Conservation (phyloP, 1,140 invertebrate species). For the Habropoda laboriosa region DNA sequence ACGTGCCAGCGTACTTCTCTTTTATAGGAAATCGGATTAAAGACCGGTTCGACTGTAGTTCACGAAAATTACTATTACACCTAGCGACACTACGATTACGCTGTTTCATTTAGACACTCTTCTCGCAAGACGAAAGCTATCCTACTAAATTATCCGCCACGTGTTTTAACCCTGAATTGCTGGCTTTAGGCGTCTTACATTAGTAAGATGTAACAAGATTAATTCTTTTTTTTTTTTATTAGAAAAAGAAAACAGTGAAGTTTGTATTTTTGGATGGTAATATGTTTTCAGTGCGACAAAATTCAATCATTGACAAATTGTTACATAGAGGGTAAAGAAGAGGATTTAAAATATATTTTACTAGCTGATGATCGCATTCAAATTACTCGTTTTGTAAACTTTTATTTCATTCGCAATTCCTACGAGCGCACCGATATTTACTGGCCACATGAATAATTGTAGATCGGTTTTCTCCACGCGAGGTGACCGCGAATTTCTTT, state of each 20-base stretch:
- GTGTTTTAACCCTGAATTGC: too few species aligned
- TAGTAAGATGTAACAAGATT: too few species aligned
- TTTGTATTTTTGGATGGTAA: too few species aligned
- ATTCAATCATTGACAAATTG: too few species aligned
- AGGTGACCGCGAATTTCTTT: background rate
- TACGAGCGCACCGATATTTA: background rate
- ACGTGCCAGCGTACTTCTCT: constrained; percentile 29
- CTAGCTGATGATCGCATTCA: too few species aligned
- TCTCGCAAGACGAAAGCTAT: background rate
- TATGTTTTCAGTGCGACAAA: too few species aligned
- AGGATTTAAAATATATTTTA: too few species aligned
- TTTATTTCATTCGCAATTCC: background rate
- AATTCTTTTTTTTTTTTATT: too few species aligned
- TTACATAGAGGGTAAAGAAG: too few species aligned
- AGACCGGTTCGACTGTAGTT: background rate
- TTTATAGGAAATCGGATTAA: constrained; percentile 49
- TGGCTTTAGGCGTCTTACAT: too few species aligned
- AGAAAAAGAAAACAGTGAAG: too few species aligned
- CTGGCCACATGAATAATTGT: background rate
- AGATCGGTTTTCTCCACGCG: too few species aligned
- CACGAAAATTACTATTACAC: constrained; percentile 8
- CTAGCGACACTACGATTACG: background rate
- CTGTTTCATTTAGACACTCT: background rate
- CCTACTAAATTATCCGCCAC: background rate
- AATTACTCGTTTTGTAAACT: background rate